Percentiles rank a stretch among this genome's conserved stretches.
phyloP scores from a whole-genome alignment of 2,797 vertebrate species.

The Sibirionetta formosa region DNA sequence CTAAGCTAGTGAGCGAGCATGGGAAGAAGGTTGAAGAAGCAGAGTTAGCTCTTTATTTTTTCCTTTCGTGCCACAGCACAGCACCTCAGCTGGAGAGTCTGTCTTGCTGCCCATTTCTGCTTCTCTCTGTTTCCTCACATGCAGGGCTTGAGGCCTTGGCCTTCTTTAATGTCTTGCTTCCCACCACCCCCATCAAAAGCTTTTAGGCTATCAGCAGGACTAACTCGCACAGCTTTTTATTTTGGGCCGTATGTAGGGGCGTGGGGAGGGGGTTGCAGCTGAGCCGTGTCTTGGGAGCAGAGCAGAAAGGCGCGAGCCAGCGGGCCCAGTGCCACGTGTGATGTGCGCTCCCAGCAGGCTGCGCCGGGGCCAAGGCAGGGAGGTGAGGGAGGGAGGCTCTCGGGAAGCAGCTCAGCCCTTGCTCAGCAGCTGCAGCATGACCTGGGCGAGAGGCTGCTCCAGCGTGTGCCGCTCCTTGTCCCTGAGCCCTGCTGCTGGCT shows the following conservation, averaged over 20 bases:
- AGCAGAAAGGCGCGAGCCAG: neutral
- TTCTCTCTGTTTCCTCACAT: neutral
- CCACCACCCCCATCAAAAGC: neutral
- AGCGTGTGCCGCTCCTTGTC: neutral
- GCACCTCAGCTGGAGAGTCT: neutral
- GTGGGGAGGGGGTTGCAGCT: neutral
- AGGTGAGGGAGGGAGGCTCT: neutral
- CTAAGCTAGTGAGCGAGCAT: rapidly evolving
- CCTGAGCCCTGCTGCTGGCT: neutral
- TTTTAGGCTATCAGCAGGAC: neutral
- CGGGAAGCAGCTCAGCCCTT: neutral
- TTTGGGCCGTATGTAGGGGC: neutral
- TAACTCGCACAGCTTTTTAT: neutral
- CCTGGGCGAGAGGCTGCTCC: neutral
- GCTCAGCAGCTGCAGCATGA: neutral
- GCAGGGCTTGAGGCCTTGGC: neutral
- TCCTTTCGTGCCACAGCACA: rapidly evolving
- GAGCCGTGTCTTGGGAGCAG: neutral
- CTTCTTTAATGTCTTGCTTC: neutral
- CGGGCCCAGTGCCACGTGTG: neutral
- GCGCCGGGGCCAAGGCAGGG: neutral
- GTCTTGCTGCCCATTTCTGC: neutral
- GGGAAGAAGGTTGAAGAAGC: neutral
- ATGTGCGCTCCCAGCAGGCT: neutral
- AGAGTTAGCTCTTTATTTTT: neutral